These are phyloP conservation scores for Phoronis australis DNA, from an alignment of 2,888 invertebrate species.

Conservation along the genomic window DNA sequence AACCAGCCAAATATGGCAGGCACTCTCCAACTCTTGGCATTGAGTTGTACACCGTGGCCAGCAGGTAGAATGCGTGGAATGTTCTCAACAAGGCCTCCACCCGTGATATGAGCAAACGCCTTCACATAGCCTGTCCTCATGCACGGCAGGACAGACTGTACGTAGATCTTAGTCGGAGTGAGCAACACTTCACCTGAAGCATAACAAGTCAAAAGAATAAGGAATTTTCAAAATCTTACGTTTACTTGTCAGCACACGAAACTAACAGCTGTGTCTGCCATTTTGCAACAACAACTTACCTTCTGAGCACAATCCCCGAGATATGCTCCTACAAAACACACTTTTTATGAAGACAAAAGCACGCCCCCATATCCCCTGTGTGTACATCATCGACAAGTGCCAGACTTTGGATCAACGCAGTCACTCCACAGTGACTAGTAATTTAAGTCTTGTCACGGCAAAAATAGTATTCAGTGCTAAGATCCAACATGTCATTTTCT, in stretches of 20 bases:
- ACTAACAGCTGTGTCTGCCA: too few relatives aligned
- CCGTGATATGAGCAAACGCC: conserved; percentile 88
- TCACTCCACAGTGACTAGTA: too few relatives aligned
- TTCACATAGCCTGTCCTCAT: conserved; percentile 69
- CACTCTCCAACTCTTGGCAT: conserved; percentile 48
- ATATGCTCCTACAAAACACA: too few relatives aligned
- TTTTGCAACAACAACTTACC: too few relatives aligned
- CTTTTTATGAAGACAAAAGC: too few relatives aligned
- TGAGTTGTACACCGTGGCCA: conserved; percentile 54
- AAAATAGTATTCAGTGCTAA: too few relatives aligned
- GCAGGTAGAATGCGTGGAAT: conserved; percentile 76
- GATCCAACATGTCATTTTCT: too few relatives aligned
- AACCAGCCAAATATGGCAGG: conserved; percentile 82
- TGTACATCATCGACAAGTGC: too few relatives aligned
- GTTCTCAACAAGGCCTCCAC: conserved; percentile 87
- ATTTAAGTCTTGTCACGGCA: too few relatives aligned
- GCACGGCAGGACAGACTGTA: conserved; percentile 67
- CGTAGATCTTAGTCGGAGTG: conserved; percentile 83
- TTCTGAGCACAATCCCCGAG: too few relatives aligned
- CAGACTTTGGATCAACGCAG: too few relatives aligned
- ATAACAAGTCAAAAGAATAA: conserved; percentile 5
- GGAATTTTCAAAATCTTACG: background rate
- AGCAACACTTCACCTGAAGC: conserved; percentile 72
- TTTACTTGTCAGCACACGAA: background rate
- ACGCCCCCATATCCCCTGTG: too few relatives aligned